A percentile compares a stretch with the other conserved stretches of the same genome.
Conservation (phyloP, 2,797 vertebrate species). For the Lithobates pipiens region DNA sequence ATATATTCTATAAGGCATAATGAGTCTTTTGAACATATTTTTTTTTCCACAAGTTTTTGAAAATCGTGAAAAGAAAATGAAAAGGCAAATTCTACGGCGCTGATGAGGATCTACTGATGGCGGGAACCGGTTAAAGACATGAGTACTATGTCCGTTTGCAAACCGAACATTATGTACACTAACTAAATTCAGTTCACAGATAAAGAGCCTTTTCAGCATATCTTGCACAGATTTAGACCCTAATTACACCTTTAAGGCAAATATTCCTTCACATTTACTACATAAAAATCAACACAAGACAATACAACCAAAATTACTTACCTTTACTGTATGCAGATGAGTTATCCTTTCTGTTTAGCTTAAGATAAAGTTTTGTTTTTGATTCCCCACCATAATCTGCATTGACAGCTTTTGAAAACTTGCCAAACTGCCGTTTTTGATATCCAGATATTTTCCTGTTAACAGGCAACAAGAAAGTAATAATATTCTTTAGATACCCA, state of each 20-base stretch:
- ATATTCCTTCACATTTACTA: background rate
- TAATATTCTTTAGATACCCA: background rate
- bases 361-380: slow-evolving; percentile 78
- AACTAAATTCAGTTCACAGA: background rate
- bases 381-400: slow-evolving; percentile 67
- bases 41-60: no score
- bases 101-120: no score
- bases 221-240: background rate
- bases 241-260: background rate
- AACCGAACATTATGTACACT: no score
- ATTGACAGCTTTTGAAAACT: slow-evolving; percentile 70
- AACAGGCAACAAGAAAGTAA: background rate
- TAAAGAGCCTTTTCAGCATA: background rate
- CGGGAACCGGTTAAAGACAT: no score
- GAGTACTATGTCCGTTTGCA: no score
- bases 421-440: slow-evolving; percentile 69
- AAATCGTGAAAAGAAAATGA: no score
- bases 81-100: no score
- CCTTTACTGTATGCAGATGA: slow-evolving; percentile 79
- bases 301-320: slow-evolving; percentile 55
- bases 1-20: no score
- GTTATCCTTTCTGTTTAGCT: slow-evolving; percentile 75
- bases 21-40: no score
- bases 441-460: slow-evolving; percentile 75
- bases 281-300: background rate